Conservation (phyloP, 2,113 vertebrate genomes). For the Caloenas nicobarica region DNA sequence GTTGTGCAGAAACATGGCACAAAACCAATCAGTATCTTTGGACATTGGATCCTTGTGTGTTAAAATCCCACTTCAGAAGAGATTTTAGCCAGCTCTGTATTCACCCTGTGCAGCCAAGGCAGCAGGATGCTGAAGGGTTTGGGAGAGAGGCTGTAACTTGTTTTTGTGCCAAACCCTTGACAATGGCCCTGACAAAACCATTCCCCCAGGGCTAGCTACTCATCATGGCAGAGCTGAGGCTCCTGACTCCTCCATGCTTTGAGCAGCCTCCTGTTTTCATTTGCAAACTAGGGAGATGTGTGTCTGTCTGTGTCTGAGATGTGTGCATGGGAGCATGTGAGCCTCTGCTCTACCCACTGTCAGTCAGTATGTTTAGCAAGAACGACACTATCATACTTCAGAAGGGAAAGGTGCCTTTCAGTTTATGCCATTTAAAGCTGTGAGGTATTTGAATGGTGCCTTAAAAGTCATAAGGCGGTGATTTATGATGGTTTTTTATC, state of each 20-base stretch:
- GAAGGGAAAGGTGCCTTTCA: background rate
- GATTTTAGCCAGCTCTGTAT: background rate
- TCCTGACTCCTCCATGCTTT: background rate
- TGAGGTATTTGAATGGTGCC: background rate
- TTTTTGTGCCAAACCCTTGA: background rate
- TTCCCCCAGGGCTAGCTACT: background rate
- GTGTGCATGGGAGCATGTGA: fast-evolving
- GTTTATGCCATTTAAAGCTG: background rate
- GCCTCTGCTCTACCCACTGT: background rate
- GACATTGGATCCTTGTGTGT: background rate
- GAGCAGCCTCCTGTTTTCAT: background rate
- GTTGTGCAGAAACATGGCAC: background rate
- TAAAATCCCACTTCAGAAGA: background rate
- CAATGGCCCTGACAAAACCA: background rate
- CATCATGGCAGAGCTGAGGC: background rate
- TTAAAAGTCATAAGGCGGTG: background rate
- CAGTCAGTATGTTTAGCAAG: background rate
- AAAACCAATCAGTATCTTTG: background rate
- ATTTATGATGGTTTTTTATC: background rate
- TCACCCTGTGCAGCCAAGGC: background rate
- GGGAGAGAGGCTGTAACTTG: background rate
- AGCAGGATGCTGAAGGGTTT: background rate
- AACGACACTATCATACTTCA: background rate
- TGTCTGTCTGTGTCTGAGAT: background rate
- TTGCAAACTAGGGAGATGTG: fast-evolving